Percentiles rank a stretch among this genome's conserved stretches.
Conservation (phyloP, 2,888 invertebrate genomes). For the Apeira syringaria region DNA sequence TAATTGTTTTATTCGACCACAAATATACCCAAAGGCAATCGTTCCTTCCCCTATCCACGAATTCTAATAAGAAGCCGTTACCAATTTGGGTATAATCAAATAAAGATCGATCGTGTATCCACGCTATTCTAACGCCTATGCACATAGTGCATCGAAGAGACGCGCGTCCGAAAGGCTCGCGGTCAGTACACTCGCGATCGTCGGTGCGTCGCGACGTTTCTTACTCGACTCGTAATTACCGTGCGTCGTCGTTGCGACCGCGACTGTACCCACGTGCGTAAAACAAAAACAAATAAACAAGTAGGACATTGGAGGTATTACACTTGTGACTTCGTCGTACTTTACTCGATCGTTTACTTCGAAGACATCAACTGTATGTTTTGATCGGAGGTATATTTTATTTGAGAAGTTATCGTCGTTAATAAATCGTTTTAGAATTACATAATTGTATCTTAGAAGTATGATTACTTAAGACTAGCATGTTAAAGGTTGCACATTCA, state of each 20-base stretch:
- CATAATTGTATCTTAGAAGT: slow-evolving; percentile 1
- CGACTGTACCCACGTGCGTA: slow-evolving; percentile 59
- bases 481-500: slow-evolving; percentile 18
- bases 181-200: slow-evolving; percentile 78
- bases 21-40: slow-evolving; percentile 5
- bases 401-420: neutral
- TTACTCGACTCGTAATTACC: slow-evolving; percentile 26
- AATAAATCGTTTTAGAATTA: neutral
- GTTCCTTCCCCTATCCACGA: slow-evolving; percentile 8
- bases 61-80: slow-evolving; percentile 8
- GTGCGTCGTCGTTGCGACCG: slow-evolving; percentile 24
- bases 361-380: slow-evolving; percentile 8
- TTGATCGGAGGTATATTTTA: slow-evolving; percentile 6
- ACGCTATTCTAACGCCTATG: slow-evolving; percentile 63
- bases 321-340: slow-evolving; percentile 15
- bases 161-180: slow-evolving; percentile 61
- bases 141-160: slow-evolving; percentile 55
- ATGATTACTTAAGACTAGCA: slow-evolving; percentile 4
- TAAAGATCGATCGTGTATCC: slow-evolving; percentile 44
- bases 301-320: slow-evolving; percentile 23
- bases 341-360: slow-evolving; percentile 12
- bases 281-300: slow-evolving; percentile 57
- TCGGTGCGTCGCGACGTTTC: slow-evolving; percentile 63
- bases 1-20: slow-evolving; percentile 3
- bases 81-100: slow-evolving; percentile 17